Percentiles rank a stretch among this genome's conserved stretches.
Conservation (phyloP, 2,888 invertebrate species). For the Drosophila longiperda region DNA sequence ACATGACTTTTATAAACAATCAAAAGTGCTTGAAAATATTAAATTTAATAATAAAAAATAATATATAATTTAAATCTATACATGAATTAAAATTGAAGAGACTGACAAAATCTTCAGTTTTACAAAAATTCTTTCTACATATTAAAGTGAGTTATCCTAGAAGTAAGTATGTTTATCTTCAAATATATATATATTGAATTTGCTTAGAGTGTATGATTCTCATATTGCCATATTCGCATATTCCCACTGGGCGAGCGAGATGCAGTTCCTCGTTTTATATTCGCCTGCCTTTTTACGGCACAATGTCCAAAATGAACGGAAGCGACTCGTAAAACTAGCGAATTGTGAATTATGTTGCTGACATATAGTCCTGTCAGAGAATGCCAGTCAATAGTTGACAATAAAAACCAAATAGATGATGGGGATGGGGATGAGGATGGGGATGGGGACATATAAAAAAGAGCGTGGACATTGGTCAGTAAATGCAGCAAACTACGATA, state of each 20-base stretch:
- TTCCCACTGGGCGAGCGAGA: slow-evolving; percentile 32
- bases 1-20: background rate
- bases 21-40: background rate
- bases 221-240: slow-evolving; percentile 43
- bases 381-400: slow-evolving; percentile 74
- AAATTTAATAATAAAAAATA: background rate
- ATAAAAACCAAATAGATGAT: slow-evolving; percentile 55
- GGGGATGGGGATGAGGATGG: background rate
- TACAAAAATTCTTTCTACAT: background rate
- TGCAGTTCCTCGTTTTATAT: slow-evolving; percentile 51
- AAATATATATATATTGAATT: background rate
- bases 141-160: background rate
- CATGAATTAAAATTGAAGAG: background rate
- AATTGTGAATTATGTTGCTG: slow-evolving; percentile 83
- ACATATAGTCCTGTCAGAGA: slow-evolving; percentile 70
- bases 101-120: background rate
- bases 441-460: slow-evolving; percentile 40
- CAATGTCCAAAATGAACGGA: slow-evolving; percentile 78
- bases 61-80: background rate
- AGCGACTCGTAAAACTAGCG: slow-evolving; percentile 84
- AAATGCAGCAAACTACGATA: slow-evolving; percentile 6
- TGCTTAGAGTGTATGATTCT: slow-evolving; percentile 20
- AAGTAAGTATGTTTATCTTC: background rate
- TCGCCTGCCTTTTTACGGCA: slow-evolving; percentile 70
- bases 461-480: slow-evolving; percentile 43